phyloP scores from a whole-genome alignment of 2,797 vertebrate genomes.

The Neosilurus mollespiculum region DNA sequence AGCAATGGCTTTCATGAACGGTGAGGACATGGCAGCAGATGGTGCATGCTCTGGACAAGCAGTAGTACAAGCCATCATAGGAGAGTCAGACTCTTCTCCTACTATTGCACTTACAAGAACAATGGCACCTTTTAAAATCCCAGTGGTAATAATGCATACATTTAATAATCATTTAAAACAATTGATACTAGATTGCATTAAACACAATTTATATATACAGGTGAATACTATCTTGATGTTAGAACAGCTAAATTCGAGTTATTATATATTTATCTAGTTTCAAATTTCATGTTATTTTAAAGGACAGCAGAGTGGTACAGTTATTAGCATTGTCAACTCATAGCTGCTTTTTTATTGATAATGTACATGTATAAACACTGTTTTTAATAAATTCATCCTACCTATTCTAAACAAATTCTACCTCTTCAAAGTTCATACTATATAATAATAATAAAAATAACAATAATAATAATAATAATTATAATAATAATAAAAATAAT shows the following conservation, averaged over 20 bases:
- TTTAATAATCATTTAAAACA: background rate
- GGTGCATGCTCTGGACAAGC: slow-evolving; percentile 63
- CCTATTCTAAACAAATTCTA: too few relatives aligned
- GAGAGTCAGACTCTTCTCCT: slow-evolving; percentile 71
- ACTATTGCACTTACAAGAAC: slow-evolving; percentile 69
- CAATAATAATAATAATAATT: too few relatives aligned
- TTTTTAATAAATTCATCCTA: too few relatives aligned
- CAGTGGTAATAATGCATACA: slow-evolving; percentile 66
- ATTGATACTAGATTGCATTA: too few relatives aligned
- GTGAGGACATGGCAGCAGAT: slow-evolving; percentile 43
- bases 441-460: too few relatives aligned
- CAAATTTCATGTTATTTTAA: background rate
- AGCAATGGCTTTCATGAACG: slow-evolving; percentile 53
- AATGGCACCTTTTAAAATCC: slow-evolving; percentile 70
- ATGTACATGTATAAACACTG: too few relatives aligned
- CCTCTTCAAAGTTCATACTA: too few relatives aligned
- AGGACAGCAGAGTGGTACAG: background rate
- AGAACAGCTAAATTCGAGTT: background rate
- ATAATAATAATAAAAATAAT: too few relatives aligned
- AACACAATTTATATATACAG: background rate
- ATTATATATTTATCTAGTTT: background rate
- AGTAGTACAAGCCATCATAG: slow-evolving; percentile 71
- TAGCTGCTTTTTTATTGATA: background rate
- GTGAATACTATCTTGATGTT: background rate
- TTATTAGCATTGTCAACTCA: background rate